Base-by-base conservation (phyloP, 1,140 invertebrate genomes). In the Leucophenga varia region DNA sequence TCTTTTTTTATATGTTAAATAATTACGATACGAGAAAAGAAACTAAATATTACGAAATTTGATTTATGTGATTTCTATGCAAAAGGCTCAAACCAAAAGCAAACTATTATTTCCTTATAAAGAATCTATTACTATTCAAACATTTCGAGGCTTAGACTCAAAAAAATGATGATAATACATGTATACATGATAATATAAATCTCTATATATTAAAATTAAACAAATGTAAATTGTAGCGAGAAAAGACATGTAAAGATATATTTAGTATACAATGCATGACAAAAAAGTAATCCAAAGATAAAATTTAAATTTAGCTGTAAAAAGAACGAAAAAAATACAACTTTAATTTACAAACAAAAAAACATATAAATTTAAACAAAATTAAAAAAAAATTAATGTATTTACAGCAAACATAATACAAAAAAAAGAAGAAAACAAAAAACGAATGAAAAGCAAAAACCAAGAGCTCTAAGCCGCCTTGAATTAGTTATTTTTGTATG, bases 401-500 rank as follows among this genome's bases (percentile, higher is more conserved):
- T 51, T 47, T 40, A 25, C 6, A 12, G 19, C 47, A 45, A 36
- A n/a, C 25, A 54, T 35, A 41, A 43, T 25, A 32, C 9, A 49
- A 39, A 34, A 17, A 47, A 40, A 36, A 32, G 19, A 43, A 25
- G 16, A 34, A 43, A 42, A 35, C n/a, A n/a, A 48, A 37, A 49
- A 50, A 40, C 32, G 31, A 38, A 51, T 39, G 46, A 61, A 67
- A 67, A 67, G 61, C 56, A 65, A 63, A 63, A 37, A 37, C 13
- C 35, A 34, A 19, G 63, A 63, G 63, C 63, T 67, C 64, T 59
- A 67, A 67, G 63, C 63, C 61, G 61, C 63, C 56, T 67, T 67
- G 45, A 67, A 67, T 67, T 67, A 67, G 59, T 67, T 67, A 67
- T 63, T 63, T 67, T 67, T 67, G 53, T 67, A 67, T 34, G 55